A percentile compares a stretch with the other conserved stretches of the same genome.
Conservation (phyloP, 2,113 vertebrate genomes). For the Arenaria interpres region DNA sequence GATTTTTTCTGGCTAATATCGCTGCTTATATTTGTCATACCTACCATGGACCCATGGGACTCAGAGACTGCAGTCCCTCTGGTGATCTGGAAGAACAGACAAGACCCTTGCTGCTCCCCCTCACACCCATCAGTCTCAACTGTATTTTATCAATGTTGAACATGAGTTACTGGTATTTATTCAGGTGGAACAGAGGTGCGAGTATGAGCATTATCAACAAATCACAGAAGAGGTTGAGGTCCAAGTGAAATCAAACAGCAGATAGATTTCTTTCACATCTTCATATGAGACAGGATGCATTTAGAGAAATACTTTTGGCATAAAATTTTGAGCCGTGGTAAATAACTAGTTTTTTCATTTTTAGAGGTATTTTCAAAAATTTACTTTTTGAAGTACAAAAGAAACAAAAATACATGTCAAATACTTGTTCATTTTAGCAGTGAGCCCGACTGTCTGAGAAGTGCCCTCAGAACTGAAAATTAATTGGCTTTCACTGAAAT, state of each 20-base stretch:
- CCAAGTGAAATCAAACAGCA: background rate
- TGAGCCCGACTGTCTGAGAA: background rate
- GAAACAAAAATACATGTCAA: constrained; percentile 11
- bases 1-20: background rate
- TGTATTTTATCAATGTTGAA: background rate
- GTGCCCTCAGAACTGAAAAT: constrained; percentile 23
- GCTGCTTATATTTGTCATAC: background rate
- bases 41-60: background rate
- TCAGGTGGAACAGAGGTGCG: background rate
- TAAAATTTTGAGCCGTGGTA: background rate
- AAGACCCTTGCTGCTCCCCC: background rate
- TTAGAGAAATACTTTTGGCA: background rate
- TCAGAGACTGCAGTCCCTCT: background rate
- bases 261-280: background rate
- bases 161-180: background rate
- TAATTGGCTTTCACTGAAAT: constrained; percentile 53
- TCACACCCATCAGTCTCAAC: background rate
- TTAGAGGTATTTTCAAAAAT: constrained; percentile 4
- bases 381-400: background rate
- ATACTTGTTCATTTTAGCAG: constrained; percentile 42
- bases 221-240: background rate
- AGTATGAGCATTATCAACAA: background rate
- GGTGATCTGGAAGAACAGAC: background rate
- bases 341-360: constrained; percentile 13
- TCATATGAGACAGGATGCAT: background rate